Conservation (phyloP, 2,888 invertebrate genomes). For the Andrena chrysosceles region DNA sequence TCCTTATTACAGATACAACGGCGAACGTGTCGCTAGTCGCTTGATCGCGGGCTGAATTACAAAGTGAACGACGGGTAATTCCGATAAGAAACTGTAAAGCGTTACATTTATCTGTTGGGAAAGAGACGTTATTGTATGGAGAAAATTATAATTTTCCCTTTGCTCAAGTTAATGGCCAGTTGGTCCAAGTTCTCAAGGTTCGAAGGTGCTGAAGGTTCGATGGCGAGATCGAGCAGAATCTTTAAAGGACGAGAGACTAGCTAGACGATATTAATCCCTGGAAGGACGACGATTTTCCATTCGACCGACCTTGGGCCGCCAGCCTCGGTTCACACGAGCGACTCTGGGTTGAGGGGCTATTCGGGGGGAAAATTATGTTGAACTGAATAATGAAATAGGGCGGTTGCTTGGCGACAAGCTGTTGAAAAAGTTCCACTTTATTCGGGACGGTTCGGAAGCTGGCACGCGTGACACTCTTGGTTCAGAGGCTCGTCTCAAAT, state of each 20-base stretch:
- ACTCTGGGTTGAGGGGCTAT: neutral
- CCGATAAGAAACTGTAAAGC: neutral
- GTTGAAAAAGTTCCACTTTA: constrained; percentile 16
- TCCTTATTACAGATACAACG: constrained; percentile 35
- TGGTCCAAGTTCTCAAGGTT: no score
- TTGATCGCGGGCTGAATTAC: constrained; percentile 4
- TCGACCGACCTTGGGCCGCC: constrained; percentile 30
- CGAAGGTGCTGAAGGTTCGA: neutral
- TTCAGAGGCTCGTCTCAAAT: constrained; percentile 27
- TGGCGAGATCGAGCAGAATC: neutral
- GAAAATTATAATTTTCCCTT: neutral
- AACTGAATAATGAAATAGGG: constrained; percentile 45
- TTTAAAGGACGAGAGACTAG: neutral
- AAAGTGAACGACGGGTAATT: neutral
- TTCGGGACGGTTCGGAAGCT: neutral
- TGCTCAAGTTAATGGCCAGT: neutral
- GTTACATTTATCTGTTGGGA: neutral
- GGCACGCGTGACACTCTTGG: constrained; percentile 42
- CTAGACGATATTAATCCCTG: constrained; percentile 34
- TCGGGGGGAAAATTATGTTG: constrained; percentile 36
- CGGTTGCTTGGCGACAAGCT: constrained; percentile 47
- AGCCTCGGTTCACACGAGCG: constrained; percentile 45
- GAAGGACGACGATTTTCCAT: constrained; percentile 44
- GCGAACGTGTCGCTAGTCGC: constrained; percentile 2
- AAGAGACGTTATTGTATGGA: no score